These are phyloP conservation scores for Polymixis lichenea DNA, from an alignment of 2,888 invertebrate genomes.

Conservation along the genomic window DNA sequence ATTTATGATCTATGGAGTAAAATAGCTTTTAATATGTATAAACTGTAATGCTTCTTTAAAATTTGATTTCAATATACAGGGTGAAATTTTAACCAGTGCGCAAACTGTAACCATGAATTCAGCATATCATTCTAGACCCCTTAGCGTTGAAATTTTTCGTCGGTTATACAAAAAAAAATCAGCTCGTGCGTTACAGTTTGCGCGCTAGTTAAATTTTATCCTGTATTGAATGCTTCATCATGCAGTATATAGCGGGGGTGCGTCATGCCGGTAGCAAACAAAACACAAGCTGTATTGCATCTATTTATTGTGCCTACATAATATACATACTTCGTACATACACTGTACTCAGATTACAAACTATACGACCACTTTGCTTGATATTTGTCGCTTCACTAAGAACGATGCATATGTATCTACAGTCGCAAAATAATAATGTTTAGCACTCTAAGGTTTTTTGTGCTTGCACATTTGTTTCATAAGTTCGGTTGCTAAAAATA, in stretches of 20 bases:
- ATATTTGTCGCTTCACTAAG: not conserved
- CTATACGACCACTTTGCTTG: conserved; percentile 10
- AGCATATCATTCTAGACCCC: no score
- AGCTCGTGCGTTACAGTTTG: no score
- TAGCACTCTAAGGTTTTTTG: not conserved
- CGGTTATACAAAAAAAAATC: no score
- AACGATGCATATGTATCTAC: not conserved
- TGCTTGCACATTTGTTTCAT: not conserved
- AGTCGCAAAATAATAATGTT: conserved; percentile 7
- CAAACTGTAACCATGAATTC: no score
- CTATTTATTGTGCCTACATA: conserved; percentile 78
- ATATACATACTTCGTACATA: conserved; percentile 68
- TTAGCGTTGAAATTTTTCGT: no score
- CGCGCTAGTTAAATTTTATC: no score
- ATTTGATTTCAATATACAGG: not conserved
- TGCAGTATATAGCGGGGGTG: conserved; percentile 70
- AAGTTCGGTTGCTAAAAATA: not conserved
- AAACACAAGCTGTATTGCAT: conserved; percentile 79
- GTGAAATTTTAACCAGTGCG: no score
- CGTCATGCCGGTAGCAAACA: conserved; percentile 81
- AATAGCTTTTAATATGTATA: not conserved
- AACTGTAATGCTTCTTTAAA: not conserved
- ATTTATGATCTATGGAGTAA: not conserved
- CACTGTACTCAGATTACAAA: conserved; percentile 50
- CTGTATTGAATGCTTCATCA: conserved; percentile 28